Base-by-base conservation (phyloP, 2,797 vertebrate genomes). In the Eidolon dupreanum region DNA sequence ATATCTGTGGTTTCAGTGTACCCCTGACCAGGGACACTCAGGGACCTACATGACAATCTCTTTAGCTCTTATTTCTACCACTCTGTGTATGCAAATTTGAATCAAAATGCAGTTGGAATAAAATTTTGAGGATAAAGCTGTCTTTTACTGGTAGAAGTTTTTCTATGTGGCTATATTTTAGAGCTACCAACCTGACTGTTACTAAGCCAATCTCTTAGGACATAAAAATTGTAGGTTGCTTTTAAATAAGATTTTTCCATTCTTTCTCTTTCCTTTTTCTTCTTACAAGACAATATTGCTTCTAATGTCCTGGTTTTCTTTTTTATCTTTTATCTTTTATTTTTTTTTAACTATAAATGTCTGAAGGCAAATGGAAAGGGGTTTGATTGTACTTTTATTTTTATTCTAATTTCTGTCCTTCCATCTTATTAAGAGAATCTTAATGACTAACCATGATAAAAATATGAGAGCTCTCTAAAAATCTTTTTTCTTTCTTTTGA, bases 41-140 rank as follows among this genome's bases (percentile, higher is more conserved):
- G 1, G 4, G 6, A 43, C 0, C 7, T 8, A 57, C 17, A 2
- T 6, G 31, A 22, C 20, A 59, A 8, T 66, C 6, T 46, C 17
- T 11, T 78, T n/a, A n/a, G 8, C 9, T n/a, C 65, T 82, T 33
- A 13, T 36, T 6, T 85, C 7, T n/a, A 2, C 24, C 3, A 88
- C 26, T 57, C 16, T 49, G 13, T 33, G 41, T 22, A 51, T 43
- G 43, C 22, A 33, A 12, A 1, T 77, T 66, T 43, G 10, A 86
- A 65, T 65, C 10, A 66, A 85, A 94, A 75, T n/a, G 4, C 19
- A 82, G 38, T n/a, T 61, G 19, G 8, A 82, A 38, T 77, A 74
- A 59, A 28, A 83, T 71, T 63, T 46, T 15, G 26, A 33, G 16
- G 31, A 1, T 77, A 53, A 38, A 86, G 13, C 9, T 63, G 9